Base-by-base conservation (phyloP, 2,113 vertebrate genomes). In the Hirundichthys speculiger region DNA sequence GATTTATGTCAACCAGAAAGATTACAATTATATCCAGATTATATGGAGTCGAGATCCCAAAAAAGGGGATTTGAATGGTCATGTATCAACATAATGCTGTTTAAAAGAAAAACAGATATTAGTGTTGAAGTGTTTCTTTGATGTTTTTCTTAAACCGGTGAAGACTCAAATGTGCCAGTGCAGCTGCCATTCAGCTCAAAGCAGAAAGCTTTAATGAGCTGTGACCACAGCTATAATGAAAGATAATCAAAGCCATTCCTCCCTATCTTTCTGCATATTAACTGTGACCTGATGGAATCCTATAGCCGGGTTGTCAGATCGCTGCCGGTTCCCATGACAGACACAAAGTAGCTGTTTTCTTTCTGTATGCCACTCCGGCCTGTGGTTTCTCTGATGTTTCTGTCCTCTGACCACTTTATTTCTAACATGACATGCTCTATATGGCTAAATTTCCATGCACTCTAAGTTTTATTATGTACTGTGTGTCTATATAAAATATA, bases 201-300 rank as follows among this genome's bases (percentile, higher is more conserved):
- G 65, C 39, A 57, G 39, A 75, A 48, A 18, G 18, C 38, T 77
- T 65, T 75, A 85, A 79, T 86, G 69, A 57, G 41, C 76, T 51
- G 62, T 79, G 77, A 83, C 73, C 68, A 68, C 59, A 5, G 63
- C 56, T 22, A 68, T 62, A 62, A 81, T 59, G 50, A 73, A 72
- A 72, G 79, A 84, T 84, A 74, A 86, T 74, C 61, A 19, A 59
- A 59, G 41, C 58, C 42, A 56, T 52, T 73, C 52, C 73, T 70
- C 13, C 42, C 21, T 64, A 24, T 69, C 42, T 68, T 77, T 61
- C 58, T 57, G 63, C 46, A 71, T 63, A 52, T 64, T 69, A 74
- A 48, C 49, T 55, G 30, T 34, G 30, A 34, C 30, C 30, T 34
- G 30, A 34, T 10, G 11, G 30, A 34, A 34, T 34, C 30, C 30